Conservation (phyloP, 92 coral and sea anemone species). For the Nematostella vectensis region DNA sequence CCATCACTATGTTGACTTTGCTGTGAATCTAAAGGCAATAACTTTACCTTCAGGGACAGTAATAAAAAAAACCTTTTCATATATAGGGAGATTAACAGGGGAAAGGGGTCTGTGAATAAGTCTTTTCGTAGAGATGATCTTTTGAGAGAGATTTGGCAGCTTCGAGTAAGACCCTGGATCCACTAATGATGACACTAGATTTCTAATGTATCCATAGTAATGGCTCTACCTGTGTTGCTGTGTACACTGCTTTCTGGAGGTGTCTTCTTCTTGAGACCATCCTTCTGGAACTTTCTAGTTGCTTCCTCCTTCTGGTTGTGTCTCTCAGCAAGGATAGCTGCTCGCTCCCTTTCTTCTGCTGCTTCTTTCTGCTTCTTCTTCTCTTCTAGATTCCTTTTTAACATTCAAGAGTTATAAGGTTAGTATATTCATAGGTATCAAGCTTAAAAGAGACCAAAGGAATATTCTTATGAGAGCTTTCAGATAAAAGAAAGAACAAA, state of each 20-base stretch:
- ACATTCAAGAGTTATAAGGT: neutral
- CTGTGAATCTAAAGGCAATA: constrained; percentile 46
- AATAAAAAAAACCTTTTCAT: too few relatives aligned
- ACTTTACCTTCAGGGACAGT: neutral
- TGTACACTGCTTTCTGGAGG: constrained; percentile 10
- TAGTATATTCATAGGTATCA: neutral
- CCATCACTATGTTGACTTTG: constrained; percentile 32
- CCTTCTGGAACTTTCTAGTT: constrained; percentile 84
- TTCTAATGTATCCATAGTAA: neutral
- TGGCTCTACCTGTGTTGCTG: neutral
- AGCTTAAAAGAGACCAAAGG: neutral
- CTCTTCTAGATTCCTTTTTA: constrained; percentile 77
- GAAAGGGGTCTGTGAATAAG: too few relatives aligned
- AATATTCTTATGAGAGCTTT: too few relatives aligned
- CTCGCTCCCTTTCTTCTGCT: constrained; percentile 64
- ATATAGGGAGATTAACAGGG: too few relatives aligned
- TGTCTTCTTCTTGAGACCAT: constrained; percentile 29
- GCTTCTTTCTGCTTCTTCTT: constrained; percentile 62
- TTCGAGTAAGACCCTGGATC: too few relatives aligned
- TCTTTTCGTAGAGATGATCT: too few relatives aligned
- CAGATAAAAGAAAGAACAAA: too few relatives aligned
- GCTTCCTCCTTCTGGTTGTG: constrained; percentile 75
- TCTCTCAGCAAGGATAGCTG: constrained; percentile 67
- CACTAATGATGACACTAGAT: too few relatives aligned
- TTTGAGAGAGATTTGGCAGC: too few relatives aligned